Evolutionary conservation across 2,888 invertebrate species (phyloP), one percentile per base, ranked within the genome.

Genomic region (Monochamus alternatus): DNA sequence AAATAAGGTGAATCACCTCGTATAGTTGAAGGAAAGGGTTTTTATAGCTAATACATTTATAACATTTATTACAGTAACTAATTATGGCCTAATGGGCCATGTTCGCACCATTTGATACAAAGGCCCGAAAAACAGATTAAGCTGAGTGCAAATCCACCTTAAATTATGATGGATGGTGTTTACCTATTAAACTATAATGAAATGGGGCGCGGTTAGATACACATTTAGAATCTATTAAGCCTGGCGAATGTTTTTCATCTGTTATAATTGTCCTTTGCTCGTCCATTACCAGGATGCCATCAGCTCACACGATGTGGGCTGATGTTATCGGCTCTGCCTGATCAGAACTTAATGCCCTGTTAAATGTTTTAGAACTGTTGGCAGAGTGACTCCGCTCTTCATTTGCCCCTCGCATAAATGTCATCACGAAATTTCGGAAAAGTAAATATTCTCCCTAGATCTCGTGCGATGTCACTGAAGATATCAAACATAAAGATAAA

Each of bases 141-240:
- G 51, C 51, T 66, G 51, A 66, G 66, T 66, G 52, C 66, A 52
- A 52, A 38, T 12, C 47, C 38, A 32, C 52, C 47, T 66, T 66
- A 51, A 66, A 52, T 52, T 22, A 52, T 66, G 66, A 66, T 66
- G 66, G 66, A 66, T 66, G 66, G 32, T 66, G 66, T 66, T 66
- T 66, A 52, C 66, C 31, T 66, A 66, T 32, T 66, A 66, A 66
- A 66, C 31, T 31, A n/a, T 52, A 47, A 65, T 65, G 66, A 66
- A 66, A 9, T 44, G 32, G 9, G 66, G 66, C 32, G 66, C 31
- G 66, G 52, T 66, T 31, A 30, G 51, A 55, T 66, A 32, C 64
- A 44, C 66, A 52, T 51, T n/a, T 32, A 52, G 66, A 3, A 47
- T 65, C 47, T 65, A 31, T 65, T 51, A 47, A 65, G 51, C 7